Percentiles rank a stretch among this genome's conserved stretches.
Evolutionary conservation across 2,888 invertebrate genomes (phyloP).

Genomic region (Phytoseiulus persimilis): DNA sequence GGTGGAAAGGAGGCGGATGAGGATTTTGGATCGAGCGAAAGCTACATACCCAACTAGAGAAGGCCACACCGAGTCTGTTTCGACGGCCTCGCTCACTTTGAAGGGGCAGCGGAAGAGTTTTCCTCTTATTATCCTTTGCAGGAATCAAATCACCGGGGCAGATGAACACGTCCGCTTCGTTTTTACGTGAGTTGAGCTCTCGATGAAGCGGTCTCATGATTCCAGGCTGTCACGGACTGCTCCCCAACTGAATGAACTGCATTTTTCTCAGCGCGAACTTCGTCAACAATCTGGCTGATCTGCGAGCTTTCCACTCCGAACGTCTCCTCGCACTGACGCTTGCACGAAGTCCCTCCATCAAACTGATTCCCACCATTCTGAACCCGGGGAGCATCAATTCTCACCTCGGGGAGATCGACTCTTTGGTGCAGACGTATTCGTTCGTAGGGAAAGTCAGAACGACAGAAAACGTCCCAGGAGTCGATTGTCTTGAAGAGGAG

Average conservation of each 20-base stretch:
- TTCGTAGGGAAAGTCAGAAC: conserved; percentile 10
- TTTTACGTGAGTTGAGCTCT: conserved; percentile 6
- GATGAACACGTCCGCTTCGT: conserved; percentile 21
- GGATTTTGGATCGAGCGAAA: no score
- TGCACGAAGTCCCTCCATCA: not conserved
- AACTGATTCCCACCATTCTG: not conserved
- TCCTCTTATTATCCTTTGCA: not conserved
- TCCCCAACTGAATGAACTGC: no score
- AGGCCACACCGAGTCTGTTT: no score
- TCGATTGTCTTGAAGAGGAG: not conserved
- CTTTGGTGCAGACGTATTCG: not conserved
- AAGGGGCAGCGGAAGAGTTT: no score
- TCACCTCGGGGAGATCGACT: conserved; percentile 6
- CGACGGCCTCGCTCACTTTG: no score
- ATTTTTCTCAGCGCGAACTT: conserved; percentile 8
- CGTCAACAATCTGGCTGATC: conserved; percentile 12
- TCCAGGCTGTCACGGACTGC: not conserved
- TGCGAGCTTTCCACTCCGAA: not conserved
- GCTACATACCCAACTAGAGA: no score
- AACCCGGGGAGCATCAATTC: not conserved
- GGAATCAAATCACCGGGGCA: not conserved
- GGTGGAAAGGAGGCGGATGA: no score
- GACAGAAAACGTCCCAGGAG: not conserved
- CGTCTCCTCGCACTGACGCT: not conserved
- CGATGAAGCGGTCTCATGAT: not conserved